Base-by-base conservation (phyloP, 2,888 invertebrate species). In the Abrostola tripartita region DNA sequence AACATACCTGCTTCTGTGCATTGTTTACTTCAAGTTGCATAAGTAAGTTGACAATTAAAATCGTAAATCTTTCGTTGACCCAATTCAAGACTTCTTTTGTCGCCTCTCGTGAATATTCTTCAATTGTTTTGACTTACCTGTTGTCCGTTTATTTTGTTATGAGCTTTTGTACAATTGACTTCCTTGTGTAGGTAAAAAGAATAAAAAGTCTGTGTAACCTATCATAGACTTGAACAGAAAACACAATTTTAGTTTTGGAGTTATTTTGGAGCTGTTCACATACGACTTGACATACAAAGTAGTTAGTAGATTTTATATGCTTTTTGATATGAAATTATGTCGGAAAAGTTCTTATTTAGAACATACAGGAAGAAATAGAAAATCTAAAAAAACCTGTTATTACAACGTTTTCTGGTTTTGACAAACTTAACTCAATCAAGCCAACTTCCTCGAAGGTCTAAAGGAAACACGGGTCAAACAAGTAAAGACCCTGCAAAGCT, bases 11-110 rank as follows among this genome's bases (percentile, higher is more conserved):
- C 83, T 82, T 68, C 83, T 71, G 79, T 81, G 49, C 53, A 76
- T 76, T 81, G 64, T 79, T 52, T 11, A 55, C 6, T 24, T 49
- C 47, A 60, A 57, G 67, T 91, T 89, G 90, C 89, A 87, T 86
- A 87, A 89, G 82, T 67, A 65, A 68, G 59, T 77, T 82, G 80
- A 91, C 90, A 92, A 92, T 88, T 74, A 66, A 61, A 63, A 82
- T 87, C 83, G 84, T 92, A 93, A 92, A 92, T 92, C 85, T 86
- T 71, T 66, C 80, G 81, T 71, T 88, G 86, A 87, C 85, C 87
- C 87, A 86, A 86, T 88, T 89, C 81, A 73, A 68, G 70, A 74
- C 68, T 81, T 81, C 84, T 85, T 82, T 87, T 86, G 78, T 78
- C 44, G 44, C 44, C 56, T 75, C 76, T 79, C 76, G 67, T 71